Conservation (phyloP, 2,888 invertebrate genomes). For the Eilema depressum region DNA sequence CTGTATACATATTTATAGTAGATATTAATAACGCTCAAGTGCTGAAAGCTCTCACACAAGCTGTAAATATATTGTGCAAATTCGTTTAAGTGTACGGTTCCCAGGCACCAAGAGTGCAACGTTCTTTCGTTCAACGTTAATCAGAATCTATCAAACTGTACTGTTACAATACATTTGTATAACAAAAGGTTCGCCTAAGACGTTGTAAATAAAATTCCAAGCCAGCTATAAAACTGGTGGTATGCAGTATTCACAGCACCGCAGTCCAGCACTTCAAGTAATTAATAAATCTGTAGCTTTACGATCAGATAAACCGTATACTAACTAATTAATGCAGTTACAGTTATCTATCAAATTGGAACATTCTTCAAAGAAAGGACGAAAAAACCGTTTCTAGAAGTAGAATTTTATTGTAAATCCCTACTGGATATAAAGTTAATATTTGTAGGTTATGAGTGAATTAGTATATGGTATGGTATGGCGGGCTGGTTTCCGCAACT, state of each 20-base stretch:
- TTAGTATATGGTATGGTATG: no score
- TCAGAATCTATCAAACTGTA: slow-evolving; percentile 62
- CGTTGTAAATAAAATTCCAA: slow-evolving; percentile 61
- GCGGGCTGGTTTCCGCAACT: no score
- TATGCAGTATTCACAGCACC: slow-evolving; percentile 56
- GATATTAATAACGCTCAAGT: neutral
- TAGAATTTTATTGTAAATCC: neutral
- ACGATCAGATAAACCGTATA: slow-evolving; percentile 25
- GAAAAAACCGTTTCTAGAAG: neutral
- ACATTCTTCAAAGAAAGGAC: slow-evolving; percentile 3
- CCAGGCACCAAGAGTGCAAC: slow-evolving; percentile 35
- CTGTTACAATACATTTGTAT: slow-evolving; percentile 63
- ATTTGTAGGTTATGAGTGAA: no score
- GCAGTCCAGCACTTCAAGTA: slow-evolving; percentile 21
- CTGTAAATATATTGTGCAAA: slow-evolving; percentile 18
- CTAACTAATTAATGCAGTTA: slow-evolving; percentile 11
- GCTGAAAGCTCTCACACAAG: neutral
- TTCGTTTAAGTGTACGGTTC: slow-evolving; percentile 22
- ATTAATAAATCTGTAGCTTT: slow-evolving; percentile 34
- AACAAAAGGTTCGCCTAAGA: slow-evolving; percentile 61
- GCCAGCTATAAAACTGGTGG: slow-evolving; percentile 52
- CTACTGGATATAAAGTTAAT: neutral
- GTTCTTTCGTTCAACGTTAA: slow-evolving; percentile 48
- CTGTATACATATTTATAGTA: neutral
- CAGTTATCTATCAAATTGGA: slow-evolving; percentile 9